Evolutionary conservation across 2,113 vertebrate species (phyloP).

Genomic region (Scalopus aquaticus): DNA sequence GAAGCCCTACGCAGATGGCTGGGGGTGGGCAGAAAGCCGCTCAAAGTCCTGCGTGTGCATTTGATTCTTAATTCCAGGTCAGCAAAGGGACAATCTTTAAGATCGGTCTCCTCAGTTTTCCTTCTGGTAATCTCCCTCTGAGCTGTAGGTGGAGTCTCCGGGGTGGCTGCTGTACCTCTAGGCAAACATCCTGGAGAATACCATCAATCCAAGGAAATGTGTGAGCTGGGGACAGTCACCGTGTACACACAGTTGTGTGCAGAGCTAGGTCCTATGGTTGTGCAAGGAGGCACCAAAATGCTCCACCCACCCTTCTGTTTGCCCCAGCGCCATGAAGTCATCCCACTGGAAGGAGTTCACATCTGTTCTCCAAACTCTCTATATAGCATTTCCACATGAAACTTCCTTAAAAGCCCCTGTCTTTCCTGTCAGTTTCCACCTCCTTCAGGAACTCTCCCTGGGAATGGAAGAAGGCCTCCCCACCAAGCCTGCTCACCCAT

Average conservation of each 20-base stretch:
- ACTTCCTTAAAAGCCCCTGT: background rate
- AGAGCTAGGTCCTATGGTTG: accelerated
- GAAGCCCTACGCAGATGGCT: background rate
- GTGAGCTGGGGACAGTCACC: background rate
- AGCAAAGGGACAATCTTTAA: background rate
- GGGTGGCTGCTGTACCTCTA: background rate
- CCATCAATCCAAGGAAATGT: too few species aligned
- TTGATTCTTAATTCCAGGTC: background rate
- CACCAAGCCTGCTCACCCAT: background rate
- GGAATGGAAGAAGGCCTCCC: too few species aligned
- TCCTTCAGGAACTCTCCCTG: background rate
- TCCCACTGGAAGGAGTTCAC: background rate
- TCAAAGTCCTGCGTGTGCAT: background rate
- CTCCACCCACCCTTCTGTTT: background rate
- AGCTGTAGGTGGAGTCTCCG: background rate
- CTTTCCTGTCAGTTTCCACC: background rate
- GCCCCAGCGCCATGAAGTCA: background rate
- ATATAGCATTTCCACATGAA: background rate
- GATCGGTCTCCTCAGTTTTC: background rate
- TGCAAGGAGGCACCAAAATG: background rate
- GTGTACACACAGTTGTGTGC: too few species aligned
- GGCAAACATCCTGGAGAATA: background rate
- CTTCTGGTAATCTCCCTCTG: background rate
- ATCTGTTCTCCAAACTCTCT: background rate
- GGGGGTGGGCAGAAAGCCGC: background rate